Conservation (phyloP, 1,140 invertebrate genomes). For the Whitmania pigra region DNA sequence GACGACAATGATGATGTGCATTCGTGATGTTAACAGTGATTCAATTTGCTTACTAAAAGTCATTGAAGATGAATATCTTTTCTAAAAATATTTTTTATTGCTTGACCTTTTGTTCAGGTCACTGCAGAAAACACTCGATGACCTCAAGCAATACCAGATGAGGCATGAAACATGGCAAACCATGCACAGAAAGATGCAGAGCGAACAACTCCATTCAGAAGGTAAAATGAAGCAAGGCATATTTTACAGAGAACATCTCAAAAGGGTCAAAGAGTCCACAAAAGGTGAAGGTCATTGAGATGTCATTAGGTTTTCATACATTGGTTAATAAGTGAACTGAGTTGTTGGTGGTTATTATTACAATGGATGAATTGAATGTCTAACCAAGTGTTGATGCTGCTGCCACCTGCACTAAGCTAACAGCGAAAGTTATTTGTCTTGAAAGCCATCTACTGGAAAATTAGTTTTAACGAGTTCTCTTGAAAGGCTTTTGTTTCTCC, state of each 20-base stretch:
- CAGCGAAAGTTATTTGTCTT: no score
- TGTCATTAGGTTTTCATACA: no score
- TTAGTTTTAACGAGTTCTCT: no score
- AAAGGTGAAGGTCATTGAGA: neutral
- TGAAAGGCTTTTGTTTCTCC: no score
- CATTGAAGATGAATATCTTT: slow-evolving; percentile 25
- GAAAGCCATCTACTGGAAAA: no score
- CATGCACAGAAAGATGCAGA: slow-evolving; percentile 51
- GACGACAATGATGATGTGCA: no score
- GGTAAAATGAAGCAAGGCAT: slow-evolving; percentile 42
- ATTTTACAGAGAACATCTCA: slow-evolving; percentile 43
- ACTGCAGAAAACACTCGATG: slow-evolving; percentile 52
- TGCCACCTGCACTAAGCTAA: no score
- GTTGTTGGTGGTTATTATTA: no score
- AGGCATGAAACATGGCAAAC: slow-evolving; percentile 54
- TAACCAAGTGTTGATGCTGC: no score
- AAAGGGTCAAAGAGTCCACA: slow-evolving; percentile 36
- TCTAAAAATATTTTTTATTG: slow-evolving; percentile 18
- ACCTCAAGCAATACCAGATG: slow-evolving; percentile 55
- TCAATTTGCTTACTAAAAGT: neutral
- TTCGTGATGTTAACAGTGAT: no score
- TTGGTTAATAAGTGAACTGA: no score
- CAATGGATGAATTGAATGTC: no score
- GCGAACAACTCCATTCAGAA: slow-evolving; percentile 49
- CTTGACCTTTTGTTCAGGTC: slow-evolving; percentile 41